phyloP scores from a whole-genome alignment of 2,113 vertebrate species.

The Rhabdornis inornatus region DNA sequence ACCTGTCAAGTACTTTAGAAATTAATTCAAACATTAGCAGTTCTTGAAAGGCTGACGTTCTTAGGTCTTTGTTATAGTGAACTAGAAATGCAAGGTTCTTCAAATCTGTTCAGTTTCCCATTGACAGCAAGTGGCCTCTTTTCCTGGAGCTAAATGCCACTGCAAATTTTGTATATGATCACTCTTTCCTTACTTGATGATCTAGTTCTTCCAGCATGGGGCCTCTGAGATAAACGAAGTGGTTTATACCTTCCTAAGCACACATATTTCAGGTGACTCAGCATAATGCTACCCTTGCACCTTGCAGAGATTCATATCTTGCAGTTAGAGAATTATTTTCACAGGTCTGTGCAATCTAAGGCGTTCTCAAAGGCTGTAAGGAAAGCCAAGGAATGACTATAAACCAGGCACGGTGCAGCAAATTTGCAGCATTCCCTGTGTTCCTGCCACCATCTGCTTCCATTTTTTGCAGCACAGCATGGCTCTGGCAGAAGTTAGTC shows the following conservation, averaged over 20 bases:
- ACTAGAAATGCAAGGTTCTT: not conserved
- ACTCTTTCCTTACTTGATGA: not conserved
- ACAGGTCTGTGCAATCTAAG: not conserved
- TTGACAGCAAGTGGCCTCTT: not conserved
- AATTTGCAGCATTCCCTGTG: not conserved
- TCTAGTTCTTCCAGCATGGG: not conserved
- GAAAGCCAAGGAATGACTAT: not conserved
- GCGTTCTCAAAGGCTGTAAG: not conserved
- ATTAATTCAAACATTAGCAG: not conserved
- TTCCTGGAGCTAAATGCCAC: not conserved
- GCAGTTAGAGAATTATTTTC: not conserved
- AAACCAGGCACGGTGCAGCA: not conserved
- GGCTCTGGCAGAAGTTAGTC: not conserved
- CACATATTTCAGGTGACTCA: not conserved
- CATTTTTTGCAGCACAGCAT: not conserved
- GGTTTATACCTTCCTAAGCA: not conserved
- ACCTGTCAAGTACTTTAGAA: not conserved
- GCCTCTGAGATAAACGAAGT: not conserved
- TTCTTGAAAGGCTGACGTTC: not conserved
- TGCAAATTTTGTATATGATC: not conserved
- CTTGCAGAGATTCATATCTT: not conserved
- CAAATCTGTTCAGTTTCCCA: not conserved
- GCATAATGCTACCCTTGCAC: not conserved
- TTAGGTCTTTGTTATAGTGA: not conserved
- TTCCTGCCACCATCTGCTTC: not conserved